Base-by-base conservation (phyloP, 2,888 invertebrate species). In the Epinotia nisella region DNA sequence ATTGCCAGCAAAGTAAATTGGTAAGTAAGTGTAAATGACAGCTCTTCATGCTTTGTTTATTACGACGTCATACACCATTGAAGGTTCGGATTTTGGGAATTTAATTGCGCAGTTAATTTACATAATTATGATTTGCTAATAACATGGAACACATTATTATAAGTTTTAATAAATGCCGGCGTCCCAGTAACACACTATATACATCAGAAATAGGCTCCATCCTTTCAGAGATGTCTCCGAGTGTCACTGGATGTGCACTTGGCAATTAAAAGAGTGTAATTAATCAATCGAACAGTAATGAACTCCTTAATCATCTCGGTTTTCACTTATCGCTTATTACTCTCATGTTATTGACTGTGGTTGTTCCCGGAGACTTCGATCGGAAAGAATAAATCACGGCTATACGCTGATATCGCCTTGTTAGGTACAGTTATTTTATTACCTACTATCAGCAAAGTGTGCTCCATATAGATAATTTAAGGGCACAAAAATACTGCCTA, bases 271-370 rank as follows among this genome's bases (percentile, higher is more conserved):
- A 62, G n/a, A 13, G 60, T 21, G 29, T 21, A 9, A 19, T 70
- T 55, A 62, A 70, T 70, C 53, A 69, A 61, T 29, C 13, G 15
- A 55, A 49, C 45, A 62, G 55, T 70, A 55, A 70, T 56, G 55
- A 70, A 21, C 69, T 51, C 35, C 53, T 49, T 53, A 19, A 60
- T 66, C 53, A 60, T 66, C 51, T 39, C 11, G 7, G 66, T 35
- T 29, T 55, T 24, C 15, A 17, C 2, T 71, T 66, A 66, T 66
- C 60, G 29, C 35, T 17, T 58, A 51, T 64, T 64, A 64, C 45
- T 45, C n/a, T 53, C 51, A 39, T 41, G 51, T 70, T 61, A 61
- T 70, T 70, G 58, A 68, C 55, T 35, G 24, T 24, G 3, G 15
- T 11, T 56, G 24, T 24, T 56, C 58, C 5, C 15, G 29, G 13